A percentile compares a stretch with the other conserved stretches of the same genome.
phyloP scores from a whole-genome alignment of 2,888 invertebrate species.

The Fissipunctia ypsillon region DNA sequence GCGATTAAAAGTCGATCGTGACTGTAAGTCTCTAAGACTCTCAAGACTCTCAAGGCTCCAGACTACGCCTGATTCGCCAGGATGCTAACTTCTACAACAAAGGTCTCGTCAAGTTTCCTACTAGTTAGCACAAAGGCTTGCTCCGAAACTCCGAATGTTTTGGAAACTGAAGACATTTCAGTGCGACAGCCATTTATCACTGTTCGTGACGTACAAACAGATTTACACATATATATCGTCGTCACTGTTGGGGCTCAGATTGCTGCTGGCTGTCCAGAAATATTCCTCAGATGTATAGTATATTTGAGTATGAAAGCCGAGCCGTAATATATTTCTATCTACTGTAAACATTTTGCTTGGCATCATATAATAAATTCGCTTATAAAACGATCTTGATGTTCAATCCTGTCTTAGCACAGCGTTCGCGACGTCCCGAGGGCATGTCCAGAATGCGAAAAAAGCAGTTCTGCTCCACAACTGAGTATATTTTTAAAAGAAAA shows the following conservation, averaged over 20 bases:
- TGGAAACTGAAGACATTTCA: slow-evolving; percentile 54
- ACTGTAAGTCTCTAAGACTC: slow-evolving; percentile 10
- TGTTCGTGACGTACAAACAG: slow-evolving; percentile 44
- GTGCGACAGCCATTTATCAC: slow-evolving; percentile 57
- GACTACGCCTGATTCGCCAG: slow-evolving; percentile 32
- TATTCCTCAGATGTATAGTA: slow-evolving; percentile 25
- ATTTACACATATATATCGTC: slow-evolving; percentile 55
- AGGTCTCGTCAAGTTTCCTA: slow-evolving; percentile 52
- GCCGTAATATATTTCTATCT: slow-evolving; percentile 1
- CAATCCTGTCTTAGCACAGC: slow-evolving; percentile 15
- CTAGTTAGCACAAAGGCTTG: slow-evolving; percentile 56
- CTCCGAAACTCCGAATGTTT: slow-evolving; percentile 47
- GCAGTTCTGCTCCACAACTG: slow-evolving; percentile 6
- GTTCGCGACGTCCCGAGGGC: slow-evolving; percentile 25
- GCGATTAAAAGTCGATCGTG: slow-evolving; percentile 31
- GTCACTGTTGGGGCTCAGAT: slow-evolving; percentile 36
- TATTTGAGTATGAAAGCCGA: not conserved
- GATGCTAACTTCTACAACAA: slow-evolving; percentile 40
- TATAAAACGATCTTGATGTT: slow-evolving; percentile 34
- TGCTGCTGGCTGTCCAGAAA: slow-evolving; percentile 25
- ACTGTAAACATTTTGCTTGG: slow-evolving; percentile 12
- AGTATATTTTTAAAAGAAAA: slow-evolving; percentile 33
- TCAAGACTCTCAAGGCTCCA: slow-evolving; percentile 10
- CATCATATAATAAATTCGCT: slow-evolving; percentile 15
- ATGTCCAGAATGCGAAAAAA: slow-evolving; percentile 34